A percentile compares a stretch with the other conserved stretches of the same genome.
Conservation (phyloP, 2,888 invertebrate species). For the Dichetophora obliterata region DNA sequence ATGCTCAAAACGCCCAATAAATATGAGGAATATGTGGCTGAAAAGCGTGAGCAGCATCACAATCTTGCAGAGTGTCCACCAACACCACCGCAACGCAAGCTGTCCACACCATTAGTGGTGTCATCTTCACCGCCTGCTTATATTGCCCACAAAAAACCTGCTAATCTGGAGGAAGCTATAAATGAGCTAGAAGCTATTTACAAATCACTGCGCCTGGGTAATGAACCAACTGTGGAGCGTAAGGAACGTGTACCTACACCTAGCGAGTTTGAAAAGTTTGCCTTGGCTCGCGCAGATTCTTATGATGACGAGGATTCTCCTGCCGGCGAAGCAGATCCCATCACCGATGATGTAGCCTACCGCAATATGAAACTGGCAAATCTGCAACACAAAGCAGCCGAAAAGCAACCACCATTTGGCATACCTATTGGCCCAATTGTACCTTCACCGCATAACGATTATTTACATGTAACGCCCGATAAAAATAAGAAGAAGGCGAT, state of each 20-base stretch:
- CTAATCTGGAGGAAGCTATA: conserved; percentile 88
- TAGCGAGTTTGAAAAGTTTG: conserved; percentile 67
- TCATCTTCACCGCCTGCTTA: conserved; percentile 60
- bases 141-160: conserved; percentile 73
- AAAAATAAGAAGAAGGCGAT: conserved; percentile 53
- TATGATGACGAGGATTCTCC: conserved; percentile 72
- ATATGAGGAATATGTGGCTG: conserved; percentile 68
- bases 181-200: conserved; percentile 93
- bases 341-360: conserved; percentile 87
- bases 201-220: conserved; percentile 86
- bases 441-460: conserved; percentile 85
- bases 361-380: conserved; percentile 85
- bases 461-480: conserved; percentile 81
- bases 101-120: conserved; percentile 43
- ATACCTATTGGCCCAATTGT: conserved; percentile 89
- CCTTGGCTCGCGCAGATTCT: conserved; percentile 74
- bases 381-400: conserved; percentile 77
- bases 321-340: conserved; percentile 83
- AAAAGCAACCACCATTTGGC: conserved; percentile 91
- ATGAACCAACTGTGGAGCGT: conserved; percentile 64
- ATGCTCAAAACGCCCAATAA: conserved; percentile 62
- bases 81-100: conserved; percentile 62
- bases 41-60: conserved; percentile 61
- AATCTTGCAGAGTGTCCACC: conserved; percentile 53
- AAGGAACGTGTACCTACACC: conserved; percentile 60